Evolutionary conservation across 1,140 invertebrate species (phyloP), one percentile per base, ranked within the genome.

Genomic region (Rhagoletis pomonella): DNA sequence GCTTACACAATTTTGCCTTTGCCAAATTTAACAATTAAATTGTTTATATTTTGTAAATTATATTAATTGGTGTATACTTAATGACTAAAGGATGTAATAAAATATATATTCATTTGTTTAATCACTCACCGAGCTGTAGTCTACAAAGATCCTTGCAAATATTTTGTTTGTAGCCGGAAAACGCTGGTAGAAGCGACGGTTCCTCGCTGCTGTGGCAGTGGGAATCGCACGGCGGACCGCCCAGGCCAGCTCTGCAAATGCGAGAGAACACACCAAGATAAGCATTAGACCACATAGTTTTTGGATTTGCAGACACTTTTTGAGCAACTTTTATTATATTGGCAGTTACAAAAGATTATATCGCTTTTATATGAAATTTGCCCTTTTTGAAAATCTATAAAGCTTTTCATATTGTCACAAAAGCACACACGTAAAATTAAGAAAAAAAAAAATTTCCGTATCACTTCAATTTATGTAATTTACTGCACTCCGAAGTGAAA

Each of bases 191-290:
- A 7, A 62, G 58, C 84, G 59, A 85, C 55, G 84, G 84, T 29
- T 14, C n/a, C 14, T 85, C 59, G 14, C 62, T 84, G 73, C 73
- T 87, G n/a, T 69, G 39, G 6, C 50, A 81, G 62, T 55, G 7
- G 60, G 88, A 73, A 60, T 87, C 89, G 88, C 90, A 91, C 85
- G 87, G 89, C 77, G 88, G 84, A 87, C 92, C 91, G 88, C 91
- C 91, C 81, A 91, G 89, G 89, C 90, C 91, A 89, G 91, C 91
- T 89, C 91, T 92, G 86, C 1, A 86, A 85, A 69, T 59, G 4
- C 77, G 67, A 65, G 86, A 47, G 84, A 62, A 88, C 77, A 86
- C 59, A 65, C 50, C 50, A 67, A 42, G 4, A 86, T 86, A 88
- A 5, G 64, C 64, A 55, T 47, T 73, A 69, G 50, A 10, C 50